Percentiles rank a stretch among this genome's conserved stretches.
phyloP scores from a whole-genome alignment of 2,113 vertebrate species.

The Panthera uncia region DNA sequence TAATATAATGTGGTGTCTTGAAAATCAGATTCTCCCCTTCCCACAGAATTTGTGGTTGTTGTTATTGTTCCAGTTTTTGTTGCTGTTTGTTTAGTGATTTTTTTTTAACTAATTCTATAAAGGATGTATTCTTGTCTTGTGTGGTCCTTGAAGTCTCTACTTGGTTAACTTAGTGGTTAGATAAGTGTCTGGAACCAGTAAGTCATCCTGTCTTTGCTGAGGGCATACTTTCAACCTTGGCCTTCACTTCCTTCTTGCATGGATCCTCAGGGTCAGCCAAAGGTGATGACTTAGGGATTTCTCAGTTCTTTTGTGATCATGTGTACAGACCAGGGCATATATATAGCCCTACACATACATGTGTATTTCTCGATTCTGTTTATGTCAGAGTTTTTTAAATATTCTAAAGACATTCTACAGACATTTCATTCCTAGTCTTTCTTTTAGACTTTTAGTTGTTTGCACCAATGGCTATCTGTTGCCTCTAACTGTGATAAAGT shows the following conservation, averaged over 20 bases:
- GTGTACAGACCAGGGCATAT: no score
- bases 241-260: background rate
- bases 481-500: background rate
- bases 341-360: background rate
- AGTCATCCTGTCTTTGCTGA: background rate
- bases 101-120: no score
- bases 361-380: background rate
- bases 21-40: no score
- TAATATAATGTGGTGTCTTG: no score
- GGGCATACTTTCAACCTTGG: background rate
- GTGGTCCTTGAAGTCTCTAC: no score
- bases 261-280: background rate
- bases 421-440: background rate
- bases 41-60: no score
- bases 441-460: background rate
- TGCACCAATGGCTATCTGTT: background rate
- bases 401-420: background rate
- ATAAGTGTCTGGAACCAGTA: background rate
- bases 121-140: background rate
- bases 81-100: background rate
- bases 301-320: background rate
- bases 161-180: background rate
- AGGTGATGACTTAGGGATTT: no score
- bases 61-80: background rate
- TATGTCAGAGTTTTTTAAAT: background rate